A percentile compares a stretch with the other conserved stretches of the same genome.
These are phyloP conservation scores for Heliornis fulica DNA, from an alignment of 2,113 vertebrate species.

Conservation along the genomic window DNA sequence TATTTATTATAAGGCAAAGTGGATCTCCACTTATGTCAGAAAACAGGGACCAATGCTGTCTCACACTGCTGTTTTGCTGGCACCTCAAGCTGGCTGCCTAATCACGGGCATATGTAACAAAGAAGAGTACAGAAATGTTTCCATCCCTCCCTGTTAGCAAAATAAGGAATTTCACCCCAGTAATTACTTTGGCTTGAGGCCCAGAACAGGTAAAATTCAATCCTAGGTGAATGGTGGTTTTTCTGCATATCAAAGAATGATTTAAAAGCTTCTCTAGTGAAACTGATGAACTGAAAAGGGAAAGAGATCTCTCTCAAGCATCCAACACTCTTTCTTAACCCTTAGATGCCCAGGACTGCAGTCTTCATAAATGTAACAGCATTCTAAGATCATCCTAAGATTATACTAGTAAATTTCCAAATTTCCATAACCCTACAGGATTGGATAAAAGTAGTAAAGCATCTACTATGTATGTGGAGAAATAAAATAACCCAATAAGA, in stretches of 20 bases:
- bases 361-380: background rate
- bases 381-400: background rate
- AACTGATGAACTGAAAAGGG: background rate
- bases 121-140: background rate
- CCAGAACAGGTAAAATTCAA: slow-evolving; percentile 35
- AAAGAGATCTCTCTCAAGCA: background rate
- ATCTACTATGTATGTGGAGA: background rate
- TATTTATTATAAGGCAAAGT: background rate
- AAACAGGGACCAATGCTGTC: background rate
- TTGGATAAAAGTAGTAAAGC: background rate
- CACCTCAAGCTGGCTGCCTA: background rate
- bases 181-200: slow-evolving; percentile 12
- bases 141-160: background rate
- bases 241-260: background rate
- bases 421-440: background rate
- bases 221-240: background rate
- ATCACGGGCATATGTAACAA: background rate
- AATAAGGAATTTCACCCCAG: background rate
- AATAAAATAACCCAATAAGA: background rate
- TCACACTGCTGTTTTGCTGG: background rate
- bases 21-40: background rate
- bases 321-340: background rate
- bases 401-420: background rate
- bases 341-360: background rate
- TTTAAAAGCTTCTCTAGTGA: background rate